A percentile compares a stretch with the other conserved stretches of the same genome.
phyloP scores from a whole-genome alignment of 2,113 vertebrate species.

The Periophthalmodon schlosseri region DNA sequence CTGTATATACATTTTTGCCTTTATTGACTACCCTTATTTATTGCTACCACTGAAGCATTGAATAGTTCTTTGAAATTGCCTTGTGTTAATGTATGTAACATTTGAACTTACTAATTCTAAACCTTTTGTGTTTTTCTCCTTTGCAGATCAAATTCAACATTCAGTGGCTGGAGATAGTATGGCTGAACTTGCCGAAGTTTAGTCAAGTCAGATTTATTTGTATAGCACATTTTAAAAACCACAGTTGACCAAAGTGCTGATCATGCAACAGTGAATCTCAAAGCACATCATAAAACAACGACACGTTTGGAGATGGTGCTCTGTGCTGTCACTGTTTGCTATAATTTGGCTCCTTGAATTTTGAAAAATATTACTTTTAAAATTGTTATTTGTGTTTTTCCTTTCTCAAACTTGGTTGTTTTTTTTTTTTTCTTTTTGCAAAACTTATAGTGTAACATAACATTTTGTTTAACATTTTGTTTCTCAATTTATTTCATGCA shows the following conservation, averaged over 20 bases:
- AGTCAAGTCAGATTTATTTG: too few relatives aligned
- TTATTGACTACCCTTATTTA: too few relatives aligned
- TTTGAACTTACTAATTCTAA: neutral
- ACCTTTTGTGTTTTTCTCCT: slow-evolving; percentile 37
- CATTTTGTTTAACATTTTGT: neutral
- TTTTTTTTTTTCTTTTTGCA: neutral
- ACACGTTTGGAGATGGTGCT: neutral
- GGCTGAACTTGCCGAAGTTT: neutral
- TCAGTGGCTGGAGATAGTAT: slow-evolving; percentile 78
- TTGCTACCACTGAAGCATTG: too few relatives aligned
- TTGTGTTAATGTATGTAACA: neutral
- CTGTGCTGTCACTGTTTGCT: too few relatives aligned
- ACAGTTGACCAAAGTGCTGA: neutral
- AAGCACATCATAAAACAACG: neutral
- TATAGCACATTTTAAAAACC: too few relatives aligned
- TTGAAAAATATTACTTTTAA: neutral
- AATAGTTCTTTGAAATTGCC: too few relatives aligned
- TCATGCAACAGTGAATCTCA: slow-evolving; percentile 37
- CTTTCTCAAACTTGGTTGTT: neutral
- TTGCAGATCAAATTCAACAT: slow-evolving; percentile 71
- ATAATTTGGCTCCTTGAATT: neutral
- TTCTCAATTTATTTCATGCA: neutral
- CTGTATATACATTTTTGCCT: too few relatives aligned
- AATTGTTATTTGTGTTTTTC: neutral
- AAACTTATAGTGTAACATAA: neutral